These are phyloP conservation scores for Taphrorychus bicolor DNA, from an alignment of 2,888 invertebrate species.

Conservation along the genomic window DNA sequence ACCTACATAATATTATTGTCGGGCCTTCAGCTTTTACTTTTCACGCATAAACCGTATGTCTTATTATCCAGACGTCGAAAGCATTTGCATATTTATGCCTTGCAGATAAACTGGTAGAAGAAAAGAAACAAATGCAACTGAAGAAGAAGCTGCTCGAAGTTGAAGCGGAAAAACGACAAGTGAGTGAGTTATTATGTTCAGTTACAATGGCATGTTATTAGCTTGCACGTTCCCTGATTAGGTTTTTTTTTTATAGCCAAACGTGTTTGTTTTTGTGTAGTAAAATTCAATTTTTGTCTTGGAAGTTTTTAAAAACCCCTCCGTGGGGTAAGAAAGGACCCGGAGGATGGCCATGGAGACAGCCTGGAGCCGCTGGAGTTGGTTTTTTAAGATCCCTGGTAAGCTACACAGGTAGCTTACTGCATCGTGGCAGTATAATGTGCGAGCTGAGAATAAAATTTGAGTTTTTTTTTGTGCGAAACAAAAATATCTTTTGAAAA, in stretches of 20 bases:
- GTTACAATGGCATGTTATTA: background rate
- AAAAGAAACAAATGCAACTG: conserved; percentile 61
- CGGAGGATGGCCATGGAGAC: conserved; percentile 77
- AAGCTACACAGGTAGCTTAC: conserved; percentile 56
- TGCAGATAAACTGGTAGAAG: conserved; percentile 67
- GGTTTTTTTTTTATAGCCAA: background rate
- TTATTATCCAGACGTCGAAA: no score
- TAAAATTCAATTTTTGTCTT: conserved; percentile 38
- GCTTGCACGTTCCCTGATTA: background rate
- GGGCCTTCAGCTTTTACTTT: conserved; percentile 1
- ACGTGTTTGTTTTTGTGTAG: conserved; percentile 21
- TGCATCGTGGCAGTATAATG: no score
- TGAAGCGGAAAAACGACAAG: conserved; percentile 61
- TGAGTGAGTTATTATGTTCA: conserved; percentile 54
- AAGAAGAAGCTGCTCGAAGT: conserved; percentile 30
- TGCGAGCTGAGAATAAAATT: no score
- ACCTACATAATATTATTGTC: no score
- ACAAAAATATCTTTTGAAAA: no score
- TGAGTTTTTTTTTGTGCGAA: no score
- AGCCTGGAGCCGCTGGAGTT: conserved; percentile 73
- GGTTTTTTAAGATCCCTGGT: conserved; percentile 83
- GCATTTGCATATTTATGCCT: no score
- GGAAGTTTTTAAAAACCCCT: conserved; percentile 55
- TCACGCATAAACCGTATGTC: no score
- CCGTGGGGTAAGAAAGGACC: conserved; percentile 76